phyloP scores from a whole-genome alignment of 2,113 vertebrate genomes.

The Hiodon alosoides region DNA sequence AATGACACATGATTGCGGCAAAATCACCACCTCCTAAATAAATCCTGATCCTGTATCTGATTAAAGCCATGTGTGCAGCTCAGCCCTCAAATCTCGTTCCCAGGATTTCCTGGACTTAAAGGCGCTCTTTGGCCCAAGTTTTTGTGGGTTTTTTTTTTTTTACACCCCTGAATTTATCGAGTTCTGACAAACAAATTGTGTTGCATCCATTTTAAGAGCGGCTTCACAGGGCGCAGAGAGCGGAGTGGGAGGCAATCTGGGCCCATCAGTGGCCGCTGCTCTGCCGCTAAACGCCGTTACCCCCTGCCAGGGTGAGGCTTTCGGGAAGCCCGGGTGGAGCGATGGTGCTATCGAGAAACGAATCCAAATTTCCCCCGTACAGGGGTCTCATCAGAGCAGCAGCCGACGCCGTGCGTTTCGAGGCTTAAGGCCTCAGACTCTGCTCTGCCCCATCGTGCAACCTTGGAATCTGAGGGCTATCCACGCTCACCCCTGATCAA shows the following conservation, averaged over 20 bases:
- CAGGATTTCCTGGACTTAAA: neutral
- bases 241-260: too few relatives aligned
- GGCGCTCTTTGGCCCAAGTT: neutral
- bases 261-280: too few relatives aligned
- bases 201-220: neutral
- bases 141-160: neutral
- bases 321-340: too few relatives aligned
- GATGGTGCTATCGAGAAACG: too few relatives aligned
- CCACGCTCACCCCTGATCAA: neutral
- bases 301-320: too few relatives aligned
- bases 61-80: constrained; percentile 16
- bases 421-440: neutral
- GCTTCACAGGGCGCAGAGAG: neutral
- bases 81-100: constrained; percentile 28
- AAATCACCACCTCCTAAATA: neutral
- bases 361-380: too few relatives aligned
- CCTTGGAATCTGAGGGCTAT: too few relatives aligned
- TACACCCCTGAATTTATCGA: neutral
- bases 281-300: too few relatives aligned
- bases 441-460: neutral
- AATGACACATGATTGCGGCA: neutral
- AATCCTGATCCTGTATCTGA: constrained; percentile 21
- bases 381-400: too few relatives aligned
- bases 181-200: constrained; percentile 1
- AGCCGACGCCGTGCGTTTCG: neutral